Conservation (phyloP, 2,113 vertebrate species). For the Echinops telfairi region DNA sequence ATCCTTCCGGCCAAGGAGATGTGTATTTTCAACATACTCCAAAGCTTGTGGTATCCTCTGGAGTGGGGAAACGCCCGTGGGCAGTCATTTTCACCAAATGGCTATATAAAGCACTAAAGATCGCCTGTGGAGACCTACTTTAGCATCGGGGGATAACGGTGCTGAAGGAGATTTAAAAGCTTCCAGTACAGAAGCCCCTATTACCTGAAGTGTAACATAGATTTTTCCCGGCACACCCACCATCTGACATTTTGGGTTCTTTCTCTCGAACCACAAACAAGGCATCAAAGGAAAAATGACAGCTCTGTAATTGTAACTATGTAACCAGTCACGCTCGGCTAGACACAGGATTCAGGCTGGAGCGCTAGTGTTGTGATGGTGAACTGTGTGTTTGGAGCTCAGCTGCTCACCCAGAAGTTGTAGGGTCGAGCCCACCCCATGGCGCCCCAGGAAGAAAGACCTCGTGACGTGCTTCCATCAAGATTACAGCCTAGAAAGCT, state of each 20-base stretch:
- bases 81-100: slow-evolving; percentile 61
- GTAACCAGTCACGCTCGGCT: neutral
- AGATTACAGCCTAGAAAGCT: neutral
- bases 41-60: slow-evolving; percentile 6
- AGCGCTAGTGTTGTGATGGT: neutral
- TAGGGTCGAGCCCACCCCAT: neutral
- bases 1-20: neutral
- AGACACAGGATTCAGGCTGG: no score
- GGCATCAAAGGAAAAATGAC: slow-evolving; percentile 6
- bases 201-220: slow-evolving; percentile 26
- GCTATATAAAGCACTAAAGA: slow-evolving; percentile 68
- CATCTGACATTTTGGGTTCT: slow-evolving; percentile 17
- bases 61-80: slow-evolving; percentile 49
- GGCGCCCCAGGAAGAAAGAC: neutral
- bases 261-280: slow-evolving; percentile 42
- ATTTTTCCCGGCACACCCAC: slow-evolving; percentile 24
- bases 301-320: neutral
- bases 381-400: neutral
- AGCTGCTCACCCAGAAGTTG: neutral
- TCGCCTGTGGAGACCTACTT: slow-evolving; percentile 50
- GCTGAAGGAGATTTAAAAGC: slow-evolving; percentile 63
- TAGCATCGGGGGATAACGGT: slow-evolving; percentile 25
- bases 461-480: neutral
- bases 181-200: slow-evolving; percentile 4
- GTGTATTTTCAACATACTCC: neutral